Evolutionary conservation across 2,888 invertebrate species (phyloP), one percentile per base, ranked within the genome.

Genomic region (Mycalesis mineus): DNA sequence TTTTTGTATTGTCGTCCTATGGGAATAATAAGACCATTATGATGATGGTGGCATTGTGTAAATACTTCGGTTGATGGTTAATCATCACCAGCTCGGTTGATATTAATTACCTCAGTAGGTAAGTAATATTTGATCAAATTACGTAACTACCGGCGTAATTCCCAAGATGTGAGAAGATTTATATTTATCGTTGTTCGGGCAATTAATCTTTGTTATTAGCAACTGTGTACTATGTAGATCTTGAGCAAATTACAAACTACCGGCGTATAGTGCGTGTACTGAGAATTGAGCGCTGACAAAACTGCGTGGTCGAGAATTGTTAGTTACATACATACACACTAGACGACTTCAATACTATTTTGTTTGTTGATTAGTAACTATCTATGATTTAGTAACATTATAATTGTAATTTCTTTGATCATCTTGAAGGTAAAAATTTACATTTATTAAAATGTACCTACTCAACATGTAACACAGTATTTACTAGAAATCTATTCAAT

Each of bases 181-280:
- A 29, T 39, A 39, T 44, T 50, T 37, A 39, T 37, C 8, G 28
- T 40, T 50, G n/a, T 28, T 40, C 15, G 29, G 39, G 50, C 15
- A 50, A 50, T 50, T 50, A 50, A 50, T 50, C 39, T 39, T 39
- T n/a, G 39, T 50, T 50, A 50, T 29, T 29, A 50, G 40, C 37
- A n/a, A 37, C 14, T 40, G 50, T 40, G 50, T 39, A 9, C 8
- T 37, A 11, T 28, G 39, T 37, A 49, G 49, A 49, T 49, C 37
- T 50, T 50, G 40, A 50, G 39, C 22, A 40, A 50, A 15, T 50
- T 22, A 28, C 28, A 39, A 36, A 39, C 28, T 29, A 36, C 22
- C 22, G 5, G 11, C 11, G 36, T 36, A 36, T 9, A 11, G 11
- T 22, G 22, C 5, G 22, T 22, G 22, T 5, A 4, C 5, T 22